A percentile compares a stretch with the other conserved stretches of the same genome.
phyloP scores from a whole-genome alignment of 2,888 invertebrate species.

The Tolmerus cingulatus region DNA sequence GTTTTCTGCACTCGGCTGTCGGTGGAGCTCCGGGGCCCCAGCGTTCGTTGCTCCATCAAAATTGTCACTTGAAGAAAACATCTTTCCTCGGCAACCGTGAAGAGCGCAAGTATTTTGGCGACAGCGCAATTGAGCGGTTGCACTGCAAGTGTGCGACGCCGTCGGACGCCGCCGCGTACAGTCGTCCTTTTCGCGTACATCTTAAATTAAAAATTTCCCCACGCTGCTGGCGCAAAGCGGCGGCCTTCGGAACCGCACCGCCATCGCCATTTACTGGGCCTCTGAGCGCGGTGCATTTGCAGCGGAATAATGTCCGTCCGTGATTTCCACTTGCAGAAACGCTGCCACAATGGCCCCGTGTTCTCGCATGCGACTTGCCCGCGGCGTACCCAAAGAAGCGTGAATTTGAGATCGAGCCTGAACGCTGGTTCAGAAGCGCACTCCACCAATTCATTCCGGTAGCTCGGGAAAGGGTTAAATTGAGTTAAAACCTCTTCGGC shows the following conservation, averaged over 20 bases:
- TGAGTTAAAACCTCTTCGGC: not conserved
- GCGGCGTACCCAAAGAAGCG: not conserved
- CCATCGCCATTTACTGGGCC: not conserved
- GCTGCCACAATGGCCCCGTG: not conserved
- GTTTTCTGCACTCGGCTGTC: not conserved
- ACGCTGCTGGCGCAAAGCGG: not conserved
- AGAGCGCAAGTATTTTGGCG: not conserved
- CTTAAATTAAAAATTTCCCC: constrained; percentile 1
- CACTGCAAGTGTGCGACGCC: not conserved
- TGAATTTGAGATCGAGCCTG: not conserved
- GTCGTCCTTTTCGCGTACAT: not conserved
- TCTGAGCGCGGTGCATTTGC: not conserved
- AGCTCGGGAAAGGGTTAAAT: not conserved
- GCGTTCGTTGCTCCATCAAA: constrained; percentile 4
- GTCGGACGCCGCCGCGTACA: not conserved
- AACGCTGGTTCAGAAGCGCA: not conserved
- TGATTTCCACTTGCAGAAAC: not conserved
- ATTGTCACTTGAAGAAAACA: not conserved
- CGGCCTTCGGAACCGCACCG: not conserved
- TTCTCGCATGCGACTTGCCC: not conserved
- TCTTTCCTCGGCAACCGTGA: not conserved
- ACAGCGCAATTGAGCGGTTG: not conserved
- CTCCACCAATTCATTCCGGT: not conserved
- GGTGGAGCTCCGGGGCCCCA: not conserved
- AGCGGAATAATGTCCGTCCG: not conserved